Evolutionary conservation across 2,888 invertebrate genomes (phyloP).

Genomic region (Drosophila seclusa): DNA sequence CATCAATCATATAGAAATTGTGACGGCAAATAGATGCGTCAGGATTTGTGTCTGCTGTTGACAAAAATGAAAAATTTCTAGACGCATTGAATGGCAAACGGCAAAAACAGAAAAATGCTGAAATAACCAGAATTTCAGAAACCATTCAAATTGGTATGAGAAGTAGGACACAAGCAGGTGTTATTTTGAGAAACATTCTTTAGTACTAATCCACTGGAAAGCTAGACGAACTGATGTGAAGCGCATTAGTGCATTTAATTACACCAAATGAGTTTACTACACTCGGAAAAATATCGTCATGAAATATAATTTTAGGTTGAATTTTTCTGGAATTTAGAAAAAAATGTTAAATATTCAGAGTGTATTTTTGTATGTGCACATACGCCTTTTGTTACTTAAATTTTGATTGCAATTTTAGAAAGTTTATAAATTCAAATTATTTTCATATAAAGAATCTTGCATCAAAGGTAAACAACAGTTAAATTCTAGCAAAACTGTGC

Average conservation of each 20-base stretch:
- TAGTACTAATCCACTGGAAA: not conserved
- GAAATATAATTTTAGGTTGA: not conserved
- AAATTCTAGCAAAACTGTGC: not conserved
- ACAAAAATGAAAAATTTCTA: slow-evolving; percentile 30
- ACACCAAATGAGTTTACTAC: not conserved
- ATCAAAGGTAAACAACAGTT: not conserved
- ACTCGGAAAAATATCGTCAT: not conserved
- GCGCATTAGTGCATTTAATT: not conserved
- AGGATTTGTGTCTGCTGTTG: slow-evolving; percentile 33
- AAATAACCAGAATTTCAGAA: not conserved
- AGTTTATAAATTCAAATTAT: not conserved
- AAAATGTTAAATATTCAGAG: not conserved
- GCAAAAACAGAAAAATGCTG: not conserved
- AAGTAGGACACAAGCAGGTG: not conserved
- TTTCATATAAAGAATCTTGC: not conserved
- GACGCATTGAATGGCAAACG: not conserved
- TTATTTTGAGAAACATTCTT: not conserved
- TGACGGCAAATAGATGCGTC: slow-evolving; percentile 17
- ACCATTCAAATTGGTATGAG: not conserved
- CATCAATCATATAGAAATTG: slow-evolving; percentile 58
- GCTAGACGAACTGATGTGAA: not conserved
- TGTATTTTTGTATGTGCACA: too few relatives aligned
- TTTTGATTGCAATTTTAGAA: not conserved
- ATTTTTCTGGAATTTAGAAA: not conserved
- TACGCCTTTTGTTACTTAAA: not conserved